These are phyloP conservation scores for Tiliacea citrago DNA, from an alignment of 2,888 invertebrate genomes.

Conservation along the genomic window DNA sequence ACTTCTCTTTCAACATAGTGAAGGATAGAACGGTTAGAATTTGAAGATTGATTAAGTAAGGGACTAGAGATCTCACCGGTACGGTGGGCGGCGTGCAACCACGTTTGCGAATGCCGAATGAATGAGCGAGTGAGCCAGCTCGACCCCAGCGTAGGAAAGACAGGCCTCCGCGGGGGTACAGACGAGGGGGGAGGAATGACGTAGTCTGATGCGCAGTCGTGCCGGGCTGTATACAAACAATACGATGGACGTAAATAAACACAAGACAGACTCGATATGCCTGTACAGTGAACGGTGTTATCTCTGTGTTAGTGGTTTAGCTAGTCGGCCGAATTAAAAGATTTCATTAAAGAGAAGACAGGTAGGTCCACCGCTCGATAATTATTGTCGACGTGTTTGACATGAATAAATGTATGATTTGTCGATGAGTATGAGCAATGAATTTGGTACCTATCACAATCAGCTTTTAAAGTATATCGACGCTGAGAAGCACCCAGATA, in stretches of 20 bases:
- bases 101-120: conserved; percentile 89
- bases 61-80: conserved; percentile 80
- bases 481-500: conserved; percentile 18
- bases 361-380: conserved; percentile 36
- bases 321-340: conserved; percentile 65
- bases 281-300: conserved; percentile 82
- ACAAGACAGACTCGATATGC: conserved; percentile 83
- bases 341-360: conserved; percentile 42
- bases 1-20: conserved; percentile 88
- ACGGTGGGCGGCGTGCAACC: conserved; percentile 81
- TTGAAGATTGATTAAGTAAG: conserved; percentile 72
- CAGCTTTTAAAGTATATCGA: background rate
- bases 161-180: conserved; percentile 82
- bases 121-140: conserved; percentile 87
- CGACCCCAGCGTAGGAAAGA: conserved; percentile 86
- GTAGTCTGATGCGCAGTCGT: conserved; percentile 89
- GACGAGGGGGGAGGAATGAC: conserved; percentile 83
- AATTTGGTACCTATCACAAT: background rate
- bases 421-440: conserved; percentile 9
- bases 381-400: conserved; percentile 8
- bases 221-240: conserved; percentile 91
- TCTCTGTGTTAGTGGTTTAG: conserved; percentile 84
- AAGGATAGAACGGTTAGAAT: conserved; percentile 63
- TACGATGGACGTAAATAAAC: conserved; percentile 91
- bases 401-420: conserved; percentile 10